Percentiles rank a stretch among this genome's conserved stretches.
These are phyloP conservation scores for Hydropsyche betteni DNA, from an alignment of 2,888 invertebrate genomes.

Conservation along the genomic window DNA sequence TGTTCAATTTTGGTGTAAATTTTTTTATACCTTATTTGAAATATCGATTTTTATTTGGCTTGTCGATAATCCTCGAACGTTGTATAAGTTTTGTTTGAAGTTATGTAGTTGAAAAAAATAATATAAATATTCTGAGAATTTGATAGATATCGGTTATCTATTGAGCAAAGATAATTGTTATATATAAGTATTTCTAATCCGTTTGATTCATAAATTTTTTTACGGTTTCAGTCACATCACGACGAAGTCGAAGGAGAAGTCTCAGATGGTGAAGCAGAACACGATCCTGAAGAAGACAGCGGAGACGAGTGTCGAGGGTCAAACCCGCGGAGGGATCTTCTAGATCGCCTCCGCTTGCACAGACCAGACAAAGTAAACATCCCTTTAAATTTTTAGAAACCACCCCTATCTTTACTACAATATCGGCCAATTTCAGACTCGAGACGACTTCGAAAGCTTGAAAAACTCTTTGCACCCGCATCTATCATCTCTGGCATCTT, in stretches of 20 bases:
- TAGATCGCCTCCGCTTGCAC: conserved; percentile 50
- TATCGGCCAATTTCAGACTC: conserved; percentile 56
- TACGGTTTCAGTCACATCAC: conserved; percentile 65
- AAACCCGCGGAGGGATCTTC: conserved; percentile 46
- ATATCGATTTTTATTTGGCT: too few species aligned
- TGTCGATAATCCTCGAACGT: too few species aligned
- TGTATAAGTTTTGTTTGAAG: too few species aligned
- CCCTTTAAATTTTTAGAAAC: too few species aligned
- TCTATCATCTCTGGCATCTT: conserved; percentile 63
- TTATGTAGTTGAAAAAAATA: too few species aligned
- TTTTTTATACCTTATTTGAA: too few species aligned
- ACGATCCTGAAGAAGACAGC: conserved; percentile 60
- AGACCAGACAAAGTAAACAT: conserved; percentile 48
- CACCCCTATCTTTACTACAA: too few species aligned
- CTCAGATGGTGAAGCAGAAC: conserved; percentile 65
- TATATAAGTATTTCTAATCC: too few species aligned
- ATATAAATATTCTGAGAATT: too few species aligned
- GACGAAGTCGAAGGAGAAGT: conserved; percentile 62
- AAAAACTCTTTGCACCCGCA: conserved; percentile 68
- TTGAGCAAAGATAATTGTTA: too few species aligned
- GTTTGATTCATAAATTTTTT: conserved; percentile 24
- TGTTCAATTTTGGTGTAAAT: too few species aligned
- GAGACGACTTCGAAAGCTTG: conserved; percentile 66
- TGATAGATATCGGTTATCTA: too few species aligned
- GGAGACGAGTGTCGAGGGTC: conserved; percentile 58